Conservation (phyloP, 2,113 vertebrate species). For the Piliocolobus tephrosceles region DNA sequence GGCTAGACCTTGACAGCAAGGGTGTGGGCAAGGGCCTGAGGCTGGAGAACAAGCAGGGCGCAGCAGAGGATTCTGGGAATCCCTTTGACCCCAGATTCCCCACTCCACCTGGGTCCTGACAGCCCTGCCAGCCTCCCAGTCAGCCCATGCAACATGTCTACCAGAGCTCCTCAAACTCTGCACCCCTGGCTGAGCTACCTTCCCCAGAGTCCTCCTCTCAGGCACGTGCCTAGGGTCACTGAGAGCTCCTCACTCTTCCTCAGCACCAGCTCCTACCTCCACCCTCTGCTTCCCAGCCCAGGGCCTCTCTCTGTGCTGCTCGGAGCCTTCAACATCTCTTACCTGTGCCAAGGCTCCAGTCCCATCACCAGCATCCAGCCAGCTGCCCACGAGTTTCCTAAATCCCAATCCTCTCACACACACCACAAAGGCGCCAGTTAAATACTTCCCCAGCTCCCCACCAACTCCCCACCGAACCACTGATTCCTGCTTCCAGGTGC, state of each 20-base stretch:
- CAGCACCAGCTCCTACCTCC: neutral
- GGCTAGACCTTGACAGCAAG: neutral
- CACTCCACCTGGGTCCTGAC: neutral
- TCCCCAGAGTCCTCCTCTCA: neutral
- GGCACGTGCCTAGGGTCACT: neutral
- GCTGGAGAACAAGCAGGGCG: accelerated
- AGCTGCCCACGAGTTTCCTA: neutral
- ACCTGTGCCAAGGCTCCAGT: neutral
- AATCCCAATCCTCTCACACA: neutral
- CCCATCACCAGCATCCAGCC: neutral
- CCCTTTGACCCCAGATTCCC: neutral
- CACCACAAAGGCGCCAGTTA: neutral
- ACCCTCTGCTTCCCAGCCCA: neutral
- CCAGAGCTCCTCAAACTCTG: neutral
- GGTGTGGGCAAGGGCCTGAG: neutral
- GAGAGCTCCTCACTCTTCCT: neutral
- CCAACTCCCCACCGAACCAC: no score
- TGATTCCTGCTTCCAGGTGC: accelerated
- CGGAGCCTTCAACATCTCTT: neutral
- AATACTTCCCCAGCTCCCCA: neutral
- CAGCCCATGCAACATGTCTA: neutral
- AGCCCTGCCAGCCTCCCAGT: neutral
- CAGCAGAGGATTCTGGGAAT: accelerated
- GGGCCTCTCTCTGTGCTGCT: neutral
- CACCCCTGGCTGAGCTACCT: neutral